A percentile compares a stretch with the other conserved stretches of the same genome.
These are phyloP conservation scores for Calameuta filiformis DNA, from an alignment of 2,888 invertebrate genomes.

Conservation along the genomic window DNA sequence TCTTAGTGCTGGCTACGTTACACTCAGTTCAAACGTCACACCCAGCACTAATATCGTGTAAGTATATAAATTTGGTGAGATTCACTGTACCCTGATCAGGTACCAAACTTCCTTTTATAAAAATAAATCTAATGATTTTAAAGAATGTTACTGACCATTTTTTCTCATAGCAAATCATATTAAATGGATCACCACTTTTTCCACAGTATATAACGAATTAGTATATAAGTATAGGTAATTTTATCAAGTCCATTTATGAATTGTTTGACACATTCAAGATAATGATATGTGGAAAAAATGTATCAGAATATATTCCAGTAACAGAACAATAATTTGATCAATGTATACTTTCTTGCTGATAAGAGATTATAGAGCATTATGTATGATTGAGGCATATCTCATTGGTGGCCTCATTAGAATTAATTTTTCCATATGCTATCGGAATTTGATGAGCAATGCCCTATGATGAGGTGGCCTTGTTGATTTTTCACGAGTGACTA, in stretches of 20 bases:
- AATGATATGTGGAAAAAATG: no score
- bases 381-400: background rate
- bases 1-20: conserved; percentile 75
- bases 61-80: conserved; percentile 32
- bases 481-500: conserved; percentile 25
- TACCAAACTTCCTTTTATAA: background rate
- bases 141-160: background rate
- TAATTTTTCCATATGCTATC: conserved; percentile 15
- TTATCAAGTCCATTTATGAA: background rate
- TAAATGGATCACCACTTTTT: background rate
- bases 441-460: conserved; percentile 9
- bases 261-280: background rate
- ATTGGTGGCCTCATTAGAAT: conserved; percentile 5
- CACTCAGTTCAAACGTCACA: conserved; percentile 72
- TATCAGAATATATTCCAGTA: no score
- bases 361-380: background rate
- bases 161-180: background rate
- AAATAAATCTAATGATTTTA: background rate
- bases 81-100: background rate
- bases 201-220: no score
- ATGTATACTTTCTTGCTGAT: background rate
- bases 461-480: conserved; percentile 15
- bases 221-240: background rate
- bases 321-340: background rate
- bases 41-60: conserved; percentile 68